A percentile compares a stretch with the other conserved stretches of the same genome.
Evolutionary conservation across 2,113 vertebrate genomes (phyloP).

Genomic region (Paracanthobrama guichenoti): DNA sequence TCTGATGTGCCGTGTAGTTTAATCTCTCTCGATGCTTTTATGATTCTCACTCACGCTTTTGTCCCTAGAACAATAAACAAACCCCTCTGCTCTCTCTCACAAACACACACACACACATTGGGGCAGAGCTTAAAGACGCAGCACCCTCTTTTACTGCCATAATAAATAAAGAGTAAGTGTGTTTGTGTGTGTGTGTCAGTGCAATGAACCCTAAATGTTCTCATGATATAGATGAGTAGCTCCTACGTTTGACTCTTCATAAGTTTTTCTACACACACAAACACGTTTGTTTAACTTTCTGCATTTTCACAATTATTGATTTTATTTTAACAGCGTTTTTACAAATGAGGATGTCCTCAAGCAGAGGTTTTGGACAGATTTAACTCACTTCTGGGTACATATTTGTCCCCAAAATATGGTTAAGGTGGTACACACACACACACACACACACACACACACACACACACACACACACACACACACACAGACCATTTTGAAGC

Average conservation of each 20-base stretch:
- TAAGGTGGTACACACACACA: not conserved
- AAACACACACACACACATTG: conserved; percentile 37
- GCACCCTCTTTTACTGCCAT: conserved; percentile 75
- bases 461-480: no score
- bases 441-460: no score
- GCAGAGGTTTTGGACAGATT: not conserved
- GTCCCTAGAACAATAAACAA: conserved; percentile 93
- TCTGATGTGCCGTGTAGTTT: conserved; percentile 81
- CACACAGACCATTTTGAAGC: not conserved
- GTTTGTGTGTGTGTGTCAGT: not conserved
- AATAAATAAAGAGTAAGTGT: conserved; percentile 19
- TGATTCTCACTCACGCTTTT: conserved; percentile 86
- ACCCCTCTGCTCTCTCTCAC: conserved; percentile 69
- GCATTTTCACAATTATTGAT: not conserved
- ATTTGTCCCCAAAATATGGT: not conserved
- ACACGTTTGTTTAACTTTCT: not conserved
- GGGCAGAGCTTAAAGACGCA: conserved; percentile 92
- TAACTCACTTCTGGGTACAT: not conserved
- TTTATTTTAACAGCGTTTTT: not conserved
- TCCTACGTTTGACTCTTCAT: conserved; percentile 42
- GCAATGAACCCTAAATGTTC: not conserved
- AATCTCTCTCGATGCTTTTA: conserved; percentile 81
- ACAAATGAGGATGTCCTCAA: not conserved
- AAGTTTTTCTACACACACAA: conserved; percentile 2
- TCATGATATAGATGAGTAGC: not conserved